Base-by-base conservation (phyloP, 1,140 invertebrate genomes). In the Doryteuthis pealeii region DNA sequence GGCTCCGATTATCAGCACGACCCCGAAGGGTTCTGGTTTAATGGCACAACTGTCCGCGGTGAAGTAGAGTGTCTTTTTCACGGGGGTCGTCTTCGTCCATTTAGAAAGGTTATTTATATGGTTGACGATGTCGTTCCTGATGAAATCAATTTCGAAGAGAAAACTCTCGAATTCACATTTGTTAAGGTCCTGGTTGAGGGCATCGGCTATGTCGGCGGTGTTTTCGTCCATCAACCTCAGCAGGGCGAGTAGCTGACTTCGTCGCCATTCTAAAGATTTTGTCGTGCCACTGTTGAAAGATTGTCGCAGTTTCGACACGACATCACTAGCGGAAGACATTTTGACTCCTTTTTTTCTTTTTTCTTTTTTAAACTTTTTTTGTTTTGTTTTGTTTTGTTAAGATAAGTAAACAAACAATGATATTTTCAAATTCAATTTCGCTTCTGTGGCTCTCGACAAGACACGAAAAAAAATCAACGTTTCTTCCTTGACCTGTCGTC, bases 1-100 rank as follows among this genome's bases (percentile, higher is more conserved):
- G 0, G 97, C 93, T 14, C 95, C 95, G 70, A 99, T 94, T 1
- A 99, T 90, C 0, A 99, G 90, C 14, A 93, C 86, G 0, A 91
- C 87, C n/a, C 91, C 91, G 85, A 92, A 95, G 1, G 97, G 97
- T 72, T 92, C 91, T 45, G 82, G 78, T 40, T 88, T 80, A 33
- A 92, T 88, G 74, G 88, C 88, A 5, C 87, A 87, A 35, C 80
- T 82, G 79, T 92, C 91, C 77, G 90, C 83, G 26, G 90, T 73
- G 26, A 88, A 89, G 22, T 90, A 76, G n/a, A 90, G 72, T 31
- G 84, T 88, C 76, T 89, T 90, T 35, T 87, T 79, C 1, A 89
- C 86, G 3, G 35, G 35, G 35, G 35, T 77, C 72, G 87, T 87
- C 75, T 86, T 81, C 74, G 85, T 84, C 89, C 89, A 90, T 66